A percentile compares a stretch with the other conserved stretches of the same genome.
Evolutionary conservation across 2,113 vertebrate species (phyloP).

Genomic region (Acrocephalus kingi): DNA sequence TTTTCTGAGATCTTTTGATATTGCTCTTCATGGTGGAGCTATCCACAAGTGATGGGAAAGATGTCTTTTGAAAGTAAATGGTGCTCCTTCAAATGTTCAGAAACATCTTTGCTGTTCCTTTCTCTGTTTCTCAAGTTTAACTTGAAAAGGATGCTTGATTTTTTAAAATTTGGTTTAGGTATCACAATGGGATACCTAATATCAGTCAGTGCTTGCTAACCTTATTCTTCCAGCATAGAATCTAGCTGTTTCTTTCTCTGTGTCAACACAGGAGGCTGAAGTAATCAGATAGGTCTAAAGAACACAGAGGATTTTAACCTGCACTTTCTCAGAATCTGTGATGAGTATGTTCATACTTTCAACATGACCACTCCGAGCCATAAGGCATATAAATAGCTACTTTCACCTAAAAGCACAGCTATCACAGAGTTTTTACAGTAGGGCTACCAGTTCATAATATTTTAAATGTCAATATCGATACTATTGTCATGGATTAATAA

Average conservation of each 20-base stretch:
- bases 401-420: conserved; percentile 46
- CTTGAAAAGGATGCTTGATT: conserved; percentile 76
- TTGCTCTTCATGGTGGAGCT: conserved; percentile 69
- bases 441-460: conserved; percentile 24
- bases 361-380: conserved; percentile 26
- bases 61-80: conserved; percentile 84
- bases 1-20: conserved; percentile 81
- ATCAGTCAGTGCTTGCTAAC: conserved; percentile 70
- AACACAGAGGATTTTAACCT: conserved; percentile 43
- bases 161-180: conserved; percentile 73
- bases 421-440: conserved; percentile 23
- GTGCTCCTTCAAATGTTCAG: conserved; percentile 77
- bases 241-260: conserved; percentile 65
- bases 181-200: conserved; percentile 76
- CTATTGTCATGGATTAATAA: conserved; percentile 14
- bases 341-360: conserved; percentile 67
- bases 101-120: conserved; percentile 76
- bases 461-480: conserved; percentile 46
- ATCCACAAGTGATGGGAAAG: conserved; percentile 77
- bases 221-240: conserved; percentile 68
- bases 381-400: conserved; percentile 23
- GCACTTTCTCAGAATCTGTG: conserved; percentile 59
- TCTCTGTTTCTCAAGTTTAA: conserved; percentile 69
- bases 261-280: conserved; percentile 74
- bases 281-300: conserved; percentile 71